phyloP scores from a whole-genome alignment of 2,113 vertebrate species.

The Gobiocypris rarus region DNA sequence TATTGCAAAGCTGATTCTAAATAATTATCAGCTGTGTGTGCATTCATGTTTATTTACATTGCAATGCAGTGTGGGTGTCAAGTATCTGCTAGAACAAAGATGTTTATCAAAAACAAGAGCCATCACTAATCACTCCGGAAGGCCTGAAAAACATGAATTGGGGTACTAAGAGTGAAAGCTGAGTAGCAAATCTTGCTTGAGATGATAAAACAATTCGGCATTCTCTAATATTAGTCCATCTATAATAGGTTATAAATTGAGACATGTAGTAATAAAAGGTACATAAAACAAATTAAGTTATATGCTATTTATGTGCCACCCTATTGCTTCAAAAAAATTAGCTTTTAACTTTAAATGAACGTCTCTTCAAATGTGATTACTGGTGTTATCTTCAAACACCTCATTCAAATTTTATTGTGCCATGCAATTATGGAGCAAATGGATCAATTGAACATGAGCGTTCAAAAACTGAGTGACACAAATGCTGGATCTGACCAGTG shows the following conservation, averaged over 20 bases:
- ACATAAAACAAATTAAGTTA: not conserved
- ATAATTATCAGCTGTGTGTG: conserved; percentile 9
- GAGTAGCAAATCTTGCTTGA: not conserved
- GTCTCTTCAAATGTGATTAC: not conserved
- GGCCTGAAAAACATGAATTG: not conserved
- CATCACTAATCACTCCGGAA: not conserved
- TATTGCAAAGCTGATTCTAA: not conserved
- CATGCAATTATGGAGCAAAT: not conserved
- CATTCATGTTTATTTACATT: conserved; percentile 16
- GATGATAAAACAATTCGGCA: not conserved
- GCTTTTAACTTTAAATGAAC: not conserved
- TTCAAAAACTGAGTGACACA: not conserved
- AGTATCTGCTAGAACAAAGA: conserved; percentile 26
- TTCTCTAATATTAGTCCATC: not conserved
- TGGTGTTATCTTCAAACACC: not conserved
- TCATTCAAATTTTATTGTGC: not conserved
- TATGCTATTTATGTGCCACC: not conserved
- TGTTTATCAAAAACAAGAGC: conserved; percentile 24
- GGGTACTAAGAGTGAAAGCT: not conserved
- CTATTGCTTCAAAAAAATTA: not conserved
- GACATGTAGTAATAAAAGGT: not conserved
- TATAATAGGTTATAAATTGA: too few relatives aligned
- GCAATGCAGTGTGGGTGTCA: conserved; percentile 25
- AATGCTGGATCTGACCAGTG: not conserved
- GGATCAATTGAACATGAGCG: not conserved